Base-by-base conservation (phyloP, 2,113 vertebrate species). In the Daphoenositta chrysoptera region DNA sequence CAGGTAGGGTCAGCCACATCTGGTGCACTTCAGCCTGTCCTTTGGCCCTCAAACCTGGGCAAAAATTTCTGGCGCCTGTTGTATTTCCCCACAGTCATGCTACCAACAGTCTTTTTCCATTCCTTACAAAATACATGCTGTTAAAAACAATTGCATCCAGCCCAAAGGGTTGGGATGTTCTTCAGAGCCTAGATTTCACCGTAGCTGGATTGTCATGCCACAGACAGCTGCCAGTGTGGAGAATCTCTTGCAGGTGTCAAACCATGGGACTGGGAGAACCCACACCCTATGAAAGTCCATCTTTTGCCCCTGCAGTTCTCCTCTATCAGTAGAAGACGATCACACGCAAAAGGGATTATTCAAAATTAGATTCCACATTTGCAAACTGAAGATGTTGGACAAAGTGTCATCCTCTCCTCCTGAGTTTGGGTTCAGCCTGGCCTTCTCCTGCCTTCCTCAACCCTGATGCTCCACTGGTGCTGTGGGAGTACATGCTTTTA, bases 1-100 rank as follows among this genome's bases (percentile, higher is more conserved):
- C 48, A 98, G 99, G 99, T 99, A 97, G 87, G 93, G 45, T 18
- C 39, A 10, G 27, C 35, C 30, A 1, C 4, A 42, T 16, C 50
- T 1, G 3, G 6, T 3, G 33, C 0, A 1, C 69, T 20, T 21
- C 23, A 5, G 26, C 0, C 0, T 9, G 39, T 26, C 42, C 92
- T 39, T 19, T 8, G 73, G 63, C 30, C 35, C 39, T 70, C 35
- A 0, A 15, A 24, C 53, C 78, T 3, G 2, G 27, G 37, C 45
- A 24, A 3, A 42, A 19, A 22, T 51, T 51, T 18, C 58, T 61
- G 61, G 1, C 24, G 21, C 45, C 45, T 85, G 51, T 30, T n/a
- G 4, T 37, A 13, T 73, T 87, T 71, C 66, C 50, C 23, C 15
- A 3, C 48, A 71, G 30, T 39, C 56, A 26, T 27, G 3, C 28